Conservation (phyloP, 2,797 vertebrate species). For the Potorous gilbertii region DNA sequence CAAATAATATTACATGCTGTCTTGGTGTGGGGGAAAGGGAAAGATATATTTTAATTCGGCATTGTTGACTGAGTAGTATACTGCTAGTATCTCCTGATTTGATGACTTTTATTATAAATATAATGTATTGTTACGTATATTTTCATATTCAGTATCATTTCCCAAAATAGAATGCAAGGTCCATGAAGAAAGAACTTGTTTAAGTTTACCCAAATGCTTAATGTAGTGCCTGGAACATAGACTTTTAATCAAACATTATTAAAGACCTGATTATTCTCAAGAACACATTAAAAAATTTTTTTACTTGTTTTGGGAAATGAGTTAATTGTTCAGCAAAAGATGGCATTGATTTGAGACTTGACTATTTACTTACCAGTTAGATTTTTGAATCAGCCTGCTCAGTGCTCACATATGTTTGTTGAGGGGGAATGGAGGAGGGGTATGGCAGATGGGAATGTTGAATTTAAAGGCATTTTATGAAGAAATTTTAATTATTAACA, state of each 20-base stretch:
- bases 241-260: background rate
- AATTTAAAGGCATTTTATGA: background rate
- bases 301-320: background rate
- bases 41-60: no score
- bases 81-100: background rate
- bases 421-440: background rate
- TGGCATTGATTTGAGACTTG: background rate
- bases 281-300: background rate
- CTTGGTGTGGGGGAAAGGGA: no score
- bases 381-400: background rate
- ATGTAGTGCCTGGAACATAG: background rate
- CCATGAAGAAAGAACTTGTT: background rate
- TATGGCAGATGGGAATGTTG: background rate
- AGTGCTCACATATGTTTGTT: background rate
- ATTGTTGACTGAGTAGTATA: background rate
- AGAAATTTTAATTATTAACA: background rate
- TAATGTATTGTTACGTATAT: background rate
- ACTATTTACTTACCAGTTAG: background rate
- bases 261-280: background rate
- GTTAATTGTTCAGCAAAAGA: background rate
- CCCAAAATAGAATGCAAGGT: background rate
- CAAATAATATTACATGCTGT: no score
- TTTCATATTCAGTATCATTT: background rate
- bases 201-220: background rate
- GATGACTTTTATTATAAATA: background rate